Evolutionary conservation across 2,888 invertebrate species (phyloP).

Genomic region (Agrilus biguttatus): DNA sequence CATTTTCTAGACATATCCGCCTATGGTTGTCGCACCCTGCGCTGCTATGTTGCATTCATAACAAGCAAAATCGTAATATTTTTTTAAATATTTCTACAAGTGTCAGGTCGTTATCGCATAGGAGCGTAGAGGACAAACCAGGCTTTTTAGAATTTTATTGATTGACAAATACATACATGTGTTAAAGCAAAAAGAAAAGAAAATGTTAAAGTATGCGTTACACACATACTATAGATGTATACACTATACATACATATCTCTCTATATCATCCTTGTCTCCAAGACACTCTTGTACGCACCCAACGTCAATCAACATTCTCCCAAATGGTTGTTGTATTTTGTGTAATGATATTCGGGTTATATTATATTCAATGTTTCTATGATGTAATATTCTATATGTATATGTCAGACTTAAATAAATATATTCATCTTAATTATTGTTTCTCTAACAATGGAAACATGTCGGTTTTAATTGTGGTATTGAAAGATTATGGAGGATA

Average conservation of each 20-base stretch:
- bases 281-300: no score
- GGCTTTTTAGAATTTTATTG: constrained; percentile 30
- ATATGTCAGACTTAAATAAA: constrained; percentile 26
- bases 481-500: no score
- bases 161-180: constrained; percentile 16
- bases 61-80: constrained; percentile 11
- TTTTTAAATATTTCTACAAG: constrained; percentile 15
- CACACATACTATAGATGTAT: constrained; percentile 9
- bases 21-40: constrained; percentile 23
- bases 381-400: constrained; percentile 27
- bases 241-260: constrained; percentile 5
- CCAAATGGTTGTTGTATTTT: constrained; percentile 29
- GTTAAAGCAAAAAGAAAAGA: constrained; percentile 6
- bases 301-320: constrained; percentile 9
- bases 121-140: constrained; percentile 25
- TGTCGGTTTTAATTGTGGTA: no score
- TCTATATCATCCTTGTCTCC: constrained; percentile 1
- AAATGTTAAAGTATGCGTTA: neutral
- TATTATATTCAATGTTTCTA: constrained; percentile 27
- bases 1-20: constrained; percentile 34
- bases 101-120: constrained; percentile 34
- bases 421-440: constrained; percentile 1
- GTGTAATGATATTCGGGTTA: constrained; percentile 26
- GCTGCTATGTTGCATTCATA: constrained; percentile 24
- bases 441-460: no score